Evolutionary conservation across 2,797 vertebrate genomes (phyloP), one percentile per base, ranked within the genome.

Genomic region (Tauraco hartlaubi): DNA sequence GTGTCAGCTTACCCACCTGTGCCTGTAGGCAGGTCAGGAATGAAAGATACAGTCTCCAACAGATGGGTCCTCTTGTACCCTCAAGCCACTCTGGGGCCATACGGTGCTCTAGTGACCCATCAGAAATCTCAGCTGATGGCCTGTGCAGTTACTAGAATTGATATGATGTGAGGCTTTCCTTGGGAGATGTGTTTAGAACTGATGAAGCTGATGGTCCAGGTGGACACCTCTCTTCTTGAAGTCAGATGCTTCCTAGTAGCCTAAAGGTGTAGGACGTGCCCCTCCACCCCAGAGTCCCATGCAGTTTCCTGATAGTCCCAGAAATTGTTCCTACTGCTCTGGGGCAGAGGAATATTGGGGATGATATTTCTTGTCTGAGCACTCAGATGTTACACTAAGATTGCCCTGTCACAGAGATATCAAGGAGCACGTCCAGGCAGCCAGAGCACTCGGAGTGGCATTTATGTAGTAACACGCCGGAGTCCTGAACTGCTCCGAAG

Each of bases 241-340:
- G 21, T n/a, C 55, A 29, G 39, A 52, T 55, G 21, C 19, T 75
- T 90, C 79, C 58, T 95, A 46, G 28, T 48, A 51, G 54, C 54
- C 69, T 77, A 9, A 51, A 58, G 41, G 54, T 43, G 44, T 8
- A 58, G 48, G 22, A 39, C 4, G 3, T 51, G 28, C 18, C 43
- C 0, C 1, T 80, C 16, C 16, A 29, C 29, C n/a, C 3, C 43
- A 16, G 63, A 26, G 55, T 54, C 15, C 12, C 1, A 0, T 81
- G 39, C 19, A 11, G 37, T 63, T 77, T 67, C 59, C 37, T 64
- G 16, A 15, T 39, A 49, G 72, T 81, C 23, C 37, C 64, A 44
- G 51, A 64, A 77, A 39, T 66, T 29, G 12, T 43, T 73, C 31
- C 15, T 89, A 0, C 61, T 74, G 19, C 8, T 71, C 12, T 67